phyloP scores from a whole-genome alignment of 2,113 vertebrate species.

The Prinia subflava region DNA sequence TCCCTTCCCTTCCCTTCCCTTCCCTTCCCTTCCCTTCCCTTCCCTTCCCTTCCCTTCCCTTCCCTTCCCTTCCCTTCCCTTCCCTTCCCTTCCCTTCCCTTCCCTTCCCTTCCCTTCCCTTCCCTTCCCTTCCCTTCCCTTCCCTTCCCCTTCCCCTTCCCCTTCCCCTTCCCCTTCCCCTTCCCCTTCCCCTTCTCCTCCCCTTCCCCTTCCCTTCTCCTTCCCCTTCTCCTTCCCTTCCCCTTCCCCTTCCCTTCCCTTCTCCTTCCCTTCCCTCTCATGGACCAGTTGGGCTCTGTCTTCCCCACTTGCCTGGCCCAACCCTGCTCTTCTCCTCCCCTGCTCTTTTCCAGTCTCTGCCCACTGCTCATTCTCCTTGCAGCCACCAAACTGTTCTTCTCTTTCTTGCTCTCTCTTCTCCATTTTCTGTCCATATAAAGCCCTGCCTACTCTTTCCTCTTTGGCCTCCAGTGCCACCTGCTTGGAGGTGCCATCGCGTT shows the following conservation, averaged over 20 bases:
- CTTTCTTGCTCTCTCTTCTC: neutral
- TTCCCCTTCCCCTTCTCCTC: neutral
- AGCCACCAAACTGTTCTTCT: neutral
- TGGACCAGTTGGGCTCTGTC: neutral
- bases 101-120: neutral
- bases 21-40: neutral
- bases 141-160: too few species aligned
- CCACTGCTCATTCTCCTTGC: neutral
- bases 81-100: neutral
- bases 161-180: too few species aligned
- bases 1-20: too few species aligned
- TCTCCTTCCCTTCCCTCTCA: fast-evolving
- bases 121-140: too few species aligned
- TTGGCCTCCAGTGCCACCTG: neutral
- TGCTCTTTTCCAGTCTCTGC: neutral
- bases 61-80: too few species aligned
- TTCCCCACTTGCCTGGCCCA: neutral
- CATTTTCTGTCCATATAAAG: neutral
- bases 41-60: neutral
- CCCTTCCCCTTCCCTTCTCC: too few species aligned
- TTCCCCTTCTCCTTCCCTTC: neutral
- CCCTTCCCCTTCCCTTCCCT: too few species aligned
- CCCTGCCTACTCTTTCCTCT: neutral
- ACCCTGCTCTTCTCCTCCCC: neutral
- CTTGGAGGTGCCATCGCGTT: neutral